These are phyloP conservation scores for Acanthiza pusilla DNA, from an alignment of 2,797 vertebrate genomes.

Conservation along the genomic window DNA sequence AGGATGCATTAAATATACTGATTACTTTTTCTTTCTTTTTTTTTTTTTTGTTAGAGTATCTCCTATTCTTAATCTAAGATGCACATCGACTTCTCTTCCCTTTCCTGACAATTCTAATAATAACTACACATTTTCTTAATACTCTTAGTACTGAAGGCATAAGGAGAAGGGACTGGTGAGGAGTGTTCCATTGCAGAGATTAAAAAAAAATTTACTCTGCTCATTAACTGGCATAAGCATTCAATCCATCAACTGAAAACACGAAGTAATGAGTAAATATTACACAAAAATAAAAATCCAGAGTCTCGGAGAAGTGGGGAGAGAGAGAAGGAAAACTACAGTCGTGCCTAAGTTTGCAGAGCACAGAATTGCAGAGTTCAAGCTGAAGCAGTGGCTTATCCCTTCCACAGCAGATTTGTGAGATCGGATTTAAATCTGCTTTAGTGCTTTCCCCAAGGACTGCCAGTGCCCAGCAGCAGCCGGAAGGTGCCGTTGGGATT, in stretches of 20 bases:
- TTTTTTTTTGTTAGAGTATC: neutral
- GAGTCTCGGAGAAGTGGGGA: neutral
- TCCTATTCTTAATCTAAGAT: neutral
- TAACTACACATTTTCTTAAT: neutral
- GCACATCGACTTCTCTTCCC: neutral
- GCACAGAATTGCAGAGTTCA: neutral
- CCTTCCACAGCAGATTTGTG: neutral
- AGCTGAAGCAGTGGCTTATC: neutral
- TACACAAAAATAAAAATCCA: neutral
- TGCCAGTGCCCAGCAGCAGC: neutral
- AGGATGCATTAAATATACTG: neutral
- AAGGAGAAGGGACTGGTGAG: neutral
- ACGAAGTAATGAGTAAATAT: neutral
- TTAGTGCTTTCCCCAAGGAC: neutral
- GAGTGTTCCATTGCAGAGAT: neutral
- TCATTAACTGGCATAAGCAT: neutral
- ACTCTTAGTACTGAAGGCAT: neutral
- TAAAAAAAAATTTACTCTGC: neutral
- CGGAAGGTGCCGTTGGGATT: neutral
- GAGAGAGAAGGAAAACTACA: neutral
- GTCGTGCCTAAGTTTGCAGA: neutral
- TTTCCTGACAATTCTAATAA: neutral
- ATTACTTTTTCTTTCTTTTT: neutral
- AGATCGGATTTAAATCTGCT: constrained; percentile 5
- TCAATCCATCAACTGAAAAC: neutral